These are phyloP conservation scores for Dynastes maya DNA, from an alignment of 2,888 invertebrate genomes.

Conservation along the genomic window DNA sequence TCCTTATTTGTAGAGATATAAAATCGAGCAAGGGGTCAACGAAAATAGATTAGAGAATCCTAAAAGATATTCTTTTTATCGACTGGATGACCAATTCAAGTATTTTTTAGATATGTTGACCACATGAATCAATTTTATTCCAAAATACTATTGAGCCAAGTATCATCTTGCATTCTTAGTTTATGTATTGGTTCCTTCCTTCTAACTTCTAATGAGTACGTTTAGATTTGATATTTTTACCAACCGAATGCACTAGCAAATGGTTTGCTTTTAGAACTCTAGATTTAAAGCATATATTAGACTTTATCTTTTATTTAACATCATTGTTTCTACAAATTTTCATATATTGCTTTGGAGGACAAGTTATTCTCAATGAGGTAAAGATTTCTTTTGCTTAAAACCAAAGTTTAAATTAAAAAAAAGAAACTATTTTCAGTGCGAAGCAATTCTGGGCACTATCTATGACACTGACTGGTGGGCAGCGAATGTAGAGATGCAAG, in stretches of 20 bases:
- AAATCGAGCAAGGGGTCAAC: no score
- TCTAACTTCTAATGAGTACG: slow-evolving; percentile 9
- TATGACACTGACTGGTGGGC: slow-evolving; percentile 17
- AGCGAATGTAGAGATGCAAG: not conserved
- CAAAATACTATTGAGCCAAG: slow-evolving; percentile 1
- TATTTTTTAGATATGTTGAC: not conserved
- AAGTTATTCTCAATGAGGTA: slow-evolving; percentile 9
- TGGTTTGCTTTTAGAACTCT: not conserved
- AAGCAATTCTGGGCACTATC: not conserved
- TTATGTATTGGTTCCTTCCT: slow-evolving; percentile 22
- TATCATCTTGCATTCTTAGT: not conserved
- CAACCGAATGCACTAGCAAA: not conserved
- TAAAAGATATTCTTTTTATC: no score
- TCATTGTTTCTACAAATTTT: slow-evolving; percentile 12
- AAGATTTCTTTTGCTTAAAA: no score
- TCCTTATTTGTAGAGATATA: no score
- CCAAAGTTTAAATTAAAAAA: not conserved
- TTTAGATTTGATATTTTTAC: not conserved
- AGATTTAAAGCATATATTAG: not conserved
- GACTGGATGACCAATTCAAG: no score
- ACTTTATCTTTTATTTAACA: slow-evolving; percentile 19
- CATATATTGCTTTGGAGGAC: slow-evolving; percentile 12
- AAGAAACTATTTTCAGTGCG: not conserved
- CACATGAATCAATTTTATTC: slow-evolving; percentile 21
- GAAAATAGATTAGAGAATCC: no score